A percentile compares a stretch with the other conserved stretches of the same genome.
phyloP scores from a whole-genome alignment of 2,797 vertebrate genomes.

The Cossypha dichroa region DNA sequence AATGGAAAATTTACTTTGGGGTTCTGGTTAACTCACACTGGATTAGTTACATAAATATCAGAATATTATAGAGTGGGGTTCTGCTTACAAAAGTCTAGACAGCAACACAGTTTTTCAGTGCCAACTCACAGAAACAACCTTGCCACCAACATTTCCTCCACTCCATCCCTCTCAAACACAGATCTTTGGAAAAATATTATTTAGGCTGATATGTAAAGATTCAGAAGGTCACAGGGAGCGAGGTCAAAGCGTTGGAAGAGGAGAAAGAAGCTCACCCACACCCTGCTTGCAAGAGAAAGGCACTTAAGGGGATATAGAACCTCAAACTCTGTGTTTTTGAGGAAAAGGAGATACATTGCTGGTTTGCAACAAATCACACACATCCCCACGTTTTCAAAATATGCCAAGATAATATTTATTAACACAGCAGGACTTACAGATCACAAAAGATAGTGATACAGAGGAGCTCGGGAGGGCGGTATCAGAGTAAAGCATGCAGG shows the following conservation, averaged over 20 bases:
- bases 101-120: background rate
- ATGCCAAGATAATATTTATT: constrained; percentile 99
- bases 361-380: constrained; percentile 86
- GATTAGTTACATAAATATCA: background rate
- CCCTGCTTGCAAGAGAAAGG: background rate
- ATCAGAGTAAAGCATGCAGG: constrained; percentile 92
- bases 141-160: background rate
- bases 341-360: constrained; percentile 12
- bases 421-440: constrained; percentile 95
- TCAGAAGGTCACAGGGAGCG: background rate
- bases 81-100: background rate
- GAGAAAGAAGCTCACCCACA: background rate
- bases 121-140: background rate
- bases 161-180: background rate
- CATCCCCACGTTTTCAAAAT: constrained; percentile 90
- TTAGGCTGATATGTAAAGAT: background rate
- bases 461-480: constrained; percentile 79
- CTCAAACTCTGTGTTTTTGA: constrained; percentile 50
- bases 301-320: constrained; percentile 30
- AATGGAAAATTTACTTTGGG: background rate
- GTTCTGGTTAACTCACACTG: background rate
- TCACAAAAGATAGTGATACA: constrained; percentile 96
- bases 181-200: background rate
- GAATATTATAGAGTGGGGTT: background rate
- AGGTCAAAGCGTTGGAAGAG: background rate